Evolutionary conservation across 2,113 vertebrate genomes (phyloP).

Genomic region (Cepphus grylle): DNA sequence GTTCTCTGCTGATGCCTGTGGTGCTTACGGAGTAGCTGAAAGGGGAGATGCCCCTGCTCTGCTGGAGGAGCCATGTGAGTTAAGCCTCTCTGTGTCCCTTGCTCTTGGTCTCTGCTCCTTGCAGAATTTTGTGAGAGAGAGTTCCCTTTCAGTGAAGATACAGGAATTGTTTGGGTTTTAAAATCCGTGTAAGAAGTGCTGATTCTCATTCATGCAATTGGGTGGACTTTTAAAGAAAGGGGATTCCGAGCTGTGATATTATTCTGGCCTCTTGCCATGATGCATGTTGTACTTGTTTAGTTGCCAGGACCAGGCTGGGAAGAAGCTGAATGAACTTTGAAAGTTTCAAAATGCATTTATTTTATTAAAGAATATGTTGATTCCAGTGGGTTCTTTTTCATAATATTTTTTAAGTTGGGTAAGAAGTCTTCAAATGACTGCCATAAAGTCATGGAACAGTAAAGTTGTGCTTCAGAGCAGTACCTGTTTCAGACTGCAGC

Average conservation of each 20-base stretch:
- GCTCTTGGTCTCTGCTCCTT: not conserved
- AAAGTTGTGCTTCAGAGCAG: conserved; percentile 9
- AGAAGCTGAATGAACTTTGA: conserved; percentile 49
- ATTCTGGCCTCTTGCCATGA: conserved; percentile 1
- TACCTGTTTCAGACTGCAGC: not conserved
- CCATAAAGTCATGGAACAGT: not conserved
- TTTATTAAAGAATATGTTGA: not conserved
- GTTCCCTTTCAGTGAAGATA: not conserved
- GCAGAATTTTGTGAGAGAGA: not conserved
- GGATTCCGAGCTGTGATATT: conserved; percentile 1
- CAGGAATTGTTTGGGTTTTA: conserved; percentile 26
- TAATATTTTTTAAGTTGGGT: not conserved
- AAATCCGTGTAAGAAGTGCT: not conserved
- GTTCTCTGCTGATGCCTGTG: not conserved
- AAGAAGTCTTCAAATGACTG: not conserved
- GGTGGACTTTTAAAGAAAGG: not conserved
- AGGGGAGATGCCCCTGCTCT: not conserved
- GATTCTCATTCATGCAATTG: not conserved
- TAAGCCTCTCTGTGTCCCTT: not conserved
- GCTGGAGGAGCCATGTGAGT: not conserved
- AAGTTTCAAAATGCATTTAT: not conserved
- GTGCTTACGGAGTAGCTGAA: not conserved
- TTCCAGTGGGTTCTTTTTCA: not conserved
- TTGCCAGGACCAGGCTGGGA: not conserved
- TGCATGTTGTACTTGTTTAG: not conserved